Percentiles rank a stretch among this genome's conserved stretches.
Conservation (phyloP, 2,113 vertebrate species). For the Phalacrocorax carbo region DNA sequence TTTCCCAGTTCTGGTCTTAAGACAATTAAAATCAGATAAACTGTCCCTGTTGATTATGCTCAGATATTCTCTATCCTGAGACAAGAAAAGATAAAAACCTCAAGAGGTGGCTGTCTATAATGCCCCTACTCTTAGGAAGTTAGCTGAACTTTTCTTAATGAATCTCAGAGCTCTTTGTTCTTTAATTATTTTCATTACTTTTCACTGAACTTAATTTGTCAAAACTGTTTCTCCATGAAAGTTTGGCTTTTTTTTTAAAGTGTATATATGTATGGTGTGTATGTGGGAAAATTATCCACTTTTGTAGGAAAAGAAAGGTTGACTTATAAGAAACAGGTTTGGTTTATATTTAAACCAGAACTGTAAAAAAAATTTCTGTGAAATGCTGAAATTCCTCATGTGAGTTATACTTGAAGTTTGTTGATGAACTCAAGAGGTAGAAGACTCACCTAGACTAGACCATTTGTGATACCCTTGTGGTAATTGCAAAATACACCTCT, state of each 20-base stretch:
- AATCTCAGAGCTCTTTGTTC: not conserved
- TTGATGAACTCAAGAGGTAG: not conserved
- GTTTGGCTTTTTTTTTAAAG: not conserved
- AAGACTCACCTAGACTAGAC: not conserved
- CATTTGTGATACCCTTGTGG: not conserved
- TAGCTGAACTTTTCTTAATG: not conserved
- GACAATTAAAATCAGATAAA: not conserved
- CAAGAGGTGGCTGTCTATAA: not conserved
- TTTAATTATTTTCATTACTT: not conserved
- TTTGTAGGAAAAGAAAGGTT: not conserved
- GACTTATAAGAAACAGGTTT: not conserved
- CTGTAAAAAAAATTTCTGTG: not conserved
- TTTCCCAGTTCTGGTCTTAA: not conserved
- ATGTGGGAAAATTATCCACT: not conserved
- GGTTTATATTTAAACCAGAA: not conserved
- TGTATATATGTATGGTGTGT: not conserved
- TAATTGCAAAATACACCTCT: not conserved
- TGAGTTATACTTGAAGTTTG: not conserved
- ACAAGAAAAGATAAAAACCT: not conserved
- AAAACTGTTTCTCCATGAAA: not conserved
- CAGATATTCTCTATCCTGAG: not conserved
- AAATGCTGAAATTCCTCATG: constrained; percentile 18
- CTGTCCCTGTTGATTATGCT: not conserved
- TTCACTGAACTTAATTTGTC: not conserved
- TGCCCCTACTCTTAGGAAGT: not conserved